Evolutionary conservation across 2,113 vertebrate species (phyloP), one percentile per base, ranked within the genome.

Genomic region (Grammomys surdaster): DNA sequence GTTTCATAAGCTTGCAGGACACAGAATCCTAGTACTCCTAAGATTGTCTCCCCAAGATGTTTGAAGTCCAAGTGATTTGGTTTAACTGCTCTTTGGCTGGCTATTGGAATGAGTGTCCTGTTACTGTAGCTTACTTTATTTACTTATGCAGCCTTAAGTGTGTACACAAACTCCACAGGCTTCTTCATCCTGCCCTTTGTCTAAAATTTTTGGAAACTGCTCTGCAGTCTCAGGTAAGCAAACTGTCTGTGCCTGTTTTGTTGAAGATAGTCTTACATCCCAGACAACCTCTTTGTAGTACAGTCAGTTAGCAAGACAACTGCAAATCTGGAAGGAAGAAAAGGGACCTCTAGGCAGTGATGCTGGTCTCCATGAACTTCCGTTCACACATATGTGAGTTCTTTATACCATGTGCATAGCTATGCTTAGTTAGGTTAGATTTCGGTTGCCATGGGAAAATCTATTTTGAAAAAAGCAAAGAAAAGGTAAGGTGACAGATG

Each of bases 11-110:
- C 89, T 97, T 54, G 54, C 7, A 54, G 54, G 46, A 91, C 33
- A 72, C 4, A 87, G 95, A 93, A 84, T 31, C 22, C 85, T 26
- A 93, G 14, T 20, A 88, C 20, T 70, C 85, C 43, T 75, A 69
- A 90, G 89, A 48, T 51, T 60, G 92, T 36, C 93, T 93, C 31
- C 90, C 84, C 43, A 40, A 87, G 75, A 88, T n/a, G 65, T 91
- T 91, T 63, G 80, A 4, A 70, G 81, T 48, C 48, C 17, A 69
- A 33, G 58, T 76, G 51, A 87, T 94, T 95, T 36, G 60, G 67
- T 91, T 76, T 93, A 92, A 76, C 51, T 73, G 58, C 40, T 88
- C 51, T 77, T 93, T 90, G 80, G 24, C 6, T 91, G 51, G 75
- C 67, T 87, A 82, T 81, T 0, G 88, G 72, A 69, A 93, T 16